Percentiles rank a stretch among this genome's conserved stretches.
These are phyloP conservation scores for Agapornis canus DNA, from an alignment of 2,797 vertebrate genomes.

Conservation along the genomic window DNA sequence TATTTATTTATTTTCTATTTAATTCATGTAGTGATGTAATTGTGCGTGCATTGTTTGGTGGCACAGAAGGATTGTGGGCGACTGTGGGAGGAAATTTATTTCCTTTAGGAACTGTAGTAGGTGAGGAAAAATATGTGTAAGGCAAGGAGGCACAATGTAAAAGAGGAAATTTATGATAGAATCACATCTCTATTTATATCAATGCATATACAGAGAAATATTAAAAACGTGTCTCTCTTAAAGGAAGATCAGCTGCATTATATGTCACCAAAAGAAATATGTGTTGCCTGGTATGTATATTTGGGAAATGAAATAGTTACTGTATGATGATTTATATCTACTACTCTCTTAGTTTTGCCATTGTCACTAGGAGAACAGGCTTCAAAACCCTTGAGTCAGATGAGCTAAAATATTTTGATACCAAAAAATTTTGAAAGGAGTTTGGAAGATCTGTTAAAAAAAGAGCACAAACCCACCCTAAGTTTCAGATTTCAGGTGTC, in stretches of 20 bases:
- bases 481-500: not conserved
- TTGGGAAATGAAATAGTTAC: not conserved
- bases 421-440: not conserved
- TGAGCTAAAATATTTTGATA: not conserved
- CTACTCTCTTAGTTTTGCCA: not conserved
- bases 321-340: not conserved
- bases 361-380: not conserved
- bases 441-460: not conserved
- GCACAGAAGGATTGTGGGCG: conserved; percentile 76
- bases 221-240: not conserved
- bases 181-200: conserved; percentile 34
- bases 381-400: not conserved
- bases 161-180: conserved; percentile 62
- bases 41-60: conserved; percentile 41
- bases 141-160: conserved; percentile 21
- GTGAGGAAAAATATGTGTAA: conserved; percentile 62
- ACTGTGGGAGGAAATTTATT: conserved; percentile 63
- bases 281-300: not conserved
- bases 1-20: not conserved
- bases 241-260: not conserved
- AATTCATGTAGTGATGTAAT: conserved; percentile 21
- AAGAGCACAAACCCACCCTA: not conserved
- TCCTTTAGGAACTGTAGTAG: conserved; percentile 68
- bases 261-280: not conserved
- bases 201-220: conserved; percentile 47